Percentiles rank a stretch among this genome's conserved stretches.
Conservation (phyloP, 2,113 vertebrate species). For the Tapirus terrestris region DNA sequence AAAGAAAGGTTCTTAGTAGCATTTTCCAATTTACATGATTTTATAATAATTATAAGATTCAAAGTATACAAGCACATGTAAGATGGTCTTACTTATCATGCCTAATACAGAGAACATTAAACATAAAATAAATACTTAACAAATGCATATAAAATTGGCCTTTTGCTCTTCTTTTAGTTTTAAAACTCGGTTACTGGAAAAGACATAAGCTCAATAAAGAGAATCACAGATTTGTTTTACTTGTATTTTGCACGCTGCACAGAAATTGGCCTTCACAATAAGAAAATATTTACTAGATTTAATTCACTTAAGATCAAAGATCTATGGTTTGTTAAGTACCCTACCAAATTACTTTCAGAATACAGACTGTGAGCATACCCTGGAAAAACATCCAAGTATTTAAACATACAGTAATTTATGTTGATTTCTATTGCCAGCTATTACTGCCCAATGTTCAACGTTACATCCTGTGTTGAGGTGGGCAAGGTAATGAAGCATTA, state of each 20-base stretch:
- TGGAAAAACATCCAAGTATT: conserved; percentile 66
- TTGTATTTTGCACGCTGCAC: not conserved
- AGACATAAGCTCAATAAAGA: not conserved
- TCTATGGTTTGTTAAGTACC: conserved; percentile 54
- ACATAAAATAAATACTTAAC: not conserved
- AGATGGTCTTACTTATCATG: not conserved
- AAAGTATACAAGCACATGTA: not conserved
- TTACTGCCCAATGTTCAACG: conserved; percentile 10
- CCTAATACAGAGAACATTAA: not conserved
- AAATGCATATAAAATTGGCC: not conserved
- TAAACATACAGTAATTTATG: conserved; percentile 78
- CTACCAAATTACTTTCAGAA: conserved; percentile 63
- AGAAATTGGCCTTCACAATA: conserved; percentile 10
- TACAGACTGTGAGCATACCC: not conserved
- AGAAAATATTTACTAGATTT: conserved; percentile 61
- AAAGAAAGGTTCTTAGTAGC: not conserved
- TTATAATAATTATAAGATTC: not conserved
- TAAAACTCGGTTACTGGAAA: not conserved
- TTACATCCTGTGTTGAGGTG: conserved; percentile 82
- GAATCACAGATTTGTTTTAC: not conserved
- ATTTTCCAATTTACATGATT: not conserved
- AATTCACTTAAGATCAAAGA: conserved; percentile 62
- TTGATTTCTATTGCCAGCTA: conserved; percentile 63
- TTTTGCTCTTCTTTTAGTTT: not conserved
- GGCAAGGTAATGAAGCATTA: conserved; percentile 85